Percentiles rank a stretch among this genome's conserved stretches.
Conservation (phyloP, 2,797 vertebrate species). For the Mus minutoides region DNA sequence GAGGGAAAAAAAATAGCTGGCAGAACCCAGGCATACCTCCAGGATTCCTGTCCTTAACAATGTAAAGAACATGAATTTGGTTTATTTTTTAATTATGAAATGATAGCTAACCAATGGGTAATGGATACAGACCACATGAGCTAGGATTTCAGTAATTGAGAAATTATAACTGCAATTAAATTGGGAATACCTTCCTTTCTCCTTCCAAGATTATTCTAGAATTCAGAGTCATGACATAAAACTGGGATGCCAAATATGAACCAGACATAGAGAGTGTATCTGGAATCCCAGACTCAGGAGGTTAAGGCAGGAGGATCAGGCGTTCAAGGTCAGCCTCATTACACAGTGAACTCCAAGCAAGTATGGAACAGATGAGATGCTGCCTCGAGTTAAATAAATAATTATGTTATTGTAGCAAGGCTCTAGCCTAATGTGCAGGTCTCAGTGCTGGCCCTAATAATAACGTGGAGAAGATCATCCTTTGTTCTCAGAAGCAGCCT, state of each 20-base stretch:
- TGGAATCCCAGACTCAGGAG: background rate
- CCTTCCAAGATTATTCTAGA: background rate
- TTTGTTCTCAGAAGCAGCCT: fast-evolving
- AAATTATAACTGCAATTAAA: background rate
- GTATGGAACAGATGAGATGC: background rate
- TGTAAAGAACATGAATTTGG: background rate
- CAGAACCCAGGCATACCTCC: constrained; percentile 90
- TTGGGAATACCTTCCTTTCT: background rate
- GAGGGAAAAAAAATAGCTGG: constrained; percentile 91
- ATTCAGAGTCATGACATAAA: background rate
- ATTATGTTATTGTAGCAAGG: background rate
- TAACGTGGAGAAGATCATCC: too few relatives aligned
- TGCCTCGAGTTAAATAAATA: background rate
- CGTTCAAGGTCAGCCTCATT: background rate
- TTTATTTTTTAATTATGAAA: background rate
- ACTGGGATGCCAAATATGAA: background rate
- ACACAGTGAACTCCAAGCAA: background rate
- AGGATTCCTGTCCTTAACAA: constrained; percentile 88
- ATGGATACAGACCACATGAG: background rate
- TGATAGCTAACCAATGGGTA: background rate
- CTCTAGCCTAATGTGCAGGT: background rate
- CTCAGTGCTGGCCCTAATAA: background rate
- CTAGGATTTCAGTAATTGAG: background rate
- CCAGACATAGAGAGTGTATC: background rate
- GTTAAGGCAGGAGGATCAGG: background rate